Conservation (phyloP, 1,140 invertebrate species). For the Ridgeia piscesae region DNA sequence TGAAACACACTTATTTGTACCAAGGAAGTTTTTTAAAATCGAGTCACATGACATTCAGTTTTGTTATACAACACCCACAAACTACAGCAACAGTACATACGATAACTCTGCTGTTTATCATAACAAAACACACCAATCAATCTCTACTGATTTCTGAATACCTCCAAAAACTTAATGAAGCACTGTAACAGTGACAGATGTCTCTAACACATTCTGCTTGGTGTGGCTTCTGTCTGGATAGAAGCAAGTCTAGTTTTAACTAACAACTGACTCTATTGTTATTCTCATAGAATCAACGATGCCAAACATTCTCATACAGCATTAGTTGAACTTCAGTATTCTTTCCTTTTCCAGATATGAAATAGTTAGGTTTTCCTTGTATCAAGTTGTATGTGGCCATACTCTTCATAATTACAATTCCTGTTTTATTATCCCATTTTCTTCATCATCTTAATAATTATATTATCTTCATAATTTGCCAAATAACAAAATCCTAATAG, state of each 20-base stretch:
- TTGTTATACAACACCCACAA: neutral
- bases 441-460: neutral
- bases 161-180: neutral
- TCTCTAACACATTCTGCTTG: neutral
- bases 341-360: too few relatives aligned
- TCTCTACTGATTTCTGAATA: neutral
- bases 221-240: neutral
- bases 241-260: neutral
- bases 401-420: neutral
- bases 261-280: neutral
- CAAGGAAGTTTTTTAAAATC: neutral
- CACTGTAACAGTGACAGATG: neutral
- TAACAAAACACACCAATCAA: neutral
- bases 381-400: neutral
- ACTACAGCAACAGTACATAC: neutral
- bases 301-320: neutral
- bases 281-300: neutral
- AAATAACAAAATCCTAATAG: too few relatives aligned
- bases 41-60: neutral
- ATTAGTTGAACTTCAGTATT: neutral
- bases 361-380: neutral
- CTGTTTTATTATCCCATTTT: neutral
- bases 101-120: neutral
- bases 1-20: neutral
- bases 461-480: too few relatives aligned